phyloP scores from a whole-genome alignment of 2,797 vertebrate genomes.

The Hydrocynus forskahlii region DNA sequence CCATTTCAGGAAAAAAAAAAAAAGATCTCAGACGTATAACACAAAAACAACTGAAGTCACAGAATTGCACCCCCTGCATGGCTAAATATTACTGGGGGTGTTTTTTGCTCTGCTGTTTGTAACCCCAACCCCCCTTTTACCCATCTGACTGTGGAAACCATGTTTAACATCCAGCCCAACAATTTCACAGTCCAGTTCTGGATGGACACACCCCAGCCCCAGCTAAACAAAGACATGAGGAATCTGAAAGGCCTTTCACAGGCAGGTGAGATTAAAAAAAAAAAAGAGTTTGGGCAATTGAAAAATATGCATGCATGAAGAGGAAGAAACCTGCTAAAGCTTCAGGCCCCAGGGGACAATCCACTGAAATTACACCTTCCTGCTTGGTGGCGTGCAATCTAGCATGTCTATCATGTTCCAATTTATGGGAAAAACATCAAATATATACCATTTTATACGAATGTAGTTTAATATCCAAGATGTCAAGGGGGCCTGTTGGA shows the following conservation, averaged over 20 bases:
- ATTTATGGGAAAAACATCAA: no score
- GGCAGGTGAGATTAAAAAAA: conserved; percentile 1
- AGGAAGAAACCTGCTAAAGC: neutral
- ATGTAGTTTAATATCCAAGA: no score
- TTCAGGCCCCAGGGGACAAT: neutral
- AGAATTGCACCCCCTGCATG: neutral
- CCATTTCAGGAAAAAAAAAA: no score
- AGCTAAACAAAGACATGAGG: neutral
- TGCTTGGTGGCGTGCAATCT: no score
- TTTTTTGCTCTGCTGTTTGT: neutral
- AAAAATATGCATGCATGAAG: neutral
- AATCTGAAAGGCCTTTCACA: neutral
- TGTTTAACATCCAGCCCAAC: neutral
- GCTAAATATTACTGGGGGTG: neutral
- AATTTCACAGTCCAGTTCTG: conserved; percentile 3
- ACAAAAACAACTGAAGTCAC: neutral
- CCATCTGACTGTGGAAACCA: neutral
- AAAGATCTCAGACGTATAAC: neutral
- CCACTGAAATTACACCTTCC: neutral
- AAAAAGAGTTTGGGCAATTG: neutral
- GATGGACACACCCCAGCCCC: neutral
- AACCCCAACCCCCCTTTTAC: neutral
- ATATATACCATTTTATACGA: no score
- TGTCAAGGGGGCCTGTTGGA: no score
- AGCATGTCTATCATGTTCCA: no score